Evolutionary conservation across 1,140 invertebrate species (phyloP).

Genomic region (Eufriesea mexicana): DNA sequence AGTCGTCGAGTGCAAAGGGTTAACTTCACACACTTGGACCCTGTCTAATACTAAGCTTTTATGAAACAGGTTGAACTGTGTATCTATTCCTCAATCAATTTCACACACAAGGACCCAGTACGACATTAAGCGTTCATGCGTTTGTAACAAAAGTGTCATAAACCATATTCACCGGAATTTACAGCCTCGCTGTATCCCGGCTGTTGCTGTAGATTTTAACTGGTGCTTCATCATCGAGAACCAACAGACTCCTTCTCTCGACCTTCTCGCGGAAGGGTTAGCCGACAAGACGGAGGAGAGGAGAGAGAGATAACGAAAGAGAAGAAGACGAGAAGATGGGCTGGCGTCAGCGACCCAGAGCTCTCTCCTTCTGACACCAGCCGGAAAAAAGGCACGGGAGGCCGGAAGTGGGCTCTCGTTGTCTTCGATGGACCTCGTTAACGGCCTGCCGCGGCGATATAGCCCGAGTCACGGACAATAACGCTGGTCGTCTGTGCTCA

Average conservation of each 20-base stretch:
- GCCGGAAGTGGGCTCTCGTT: conserved; percentile 52
- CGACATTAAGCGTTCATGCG: too few relatives aligned
- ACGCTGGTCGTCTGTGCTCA: conserved; percentile 43
- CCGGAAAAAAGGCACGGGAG: conserved; percentile 3
- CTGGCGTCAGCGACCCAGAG: not conserved
- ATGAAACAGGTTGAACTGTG: too few relatives aligned
- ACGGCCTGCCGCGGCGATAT: conserved; percentile 32
- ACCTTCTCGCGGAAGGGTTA: not conserved
- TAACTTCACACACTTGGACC: too few relatives aligned
- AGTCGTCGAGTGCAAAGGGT: too few relatives aligned
- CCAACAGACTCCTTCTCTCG: not conserved
- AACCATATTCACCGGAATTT: too few relatives aligned
- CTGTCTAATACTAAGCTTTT: too few relatives aligned
- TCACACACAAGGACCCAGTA: too few relatives aligned
- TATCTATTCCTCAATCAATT: too few relatives aligned
- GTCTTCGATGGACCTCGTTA: conserved; percentile 59
- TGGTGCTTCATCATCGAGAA: too few relatives aligned
- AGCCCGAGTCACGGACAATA: conserved; percentile 54
- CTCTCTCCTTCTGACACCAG: not conserved
- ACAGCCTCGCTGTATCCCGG: too few relatives aligned
- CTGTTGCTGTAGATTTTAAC: too few relatives aligned
- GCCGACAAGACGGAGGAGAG: not conserved
- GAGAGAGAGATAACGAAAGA: not conserved
- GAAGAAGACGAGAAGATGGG: not conserved
- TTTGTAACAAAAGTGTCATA: too few relatives aligned